phyloP scores from a whole-genome alignment of 2,113 vertebrate species.

The Atlantisia rogersi region DNA sequence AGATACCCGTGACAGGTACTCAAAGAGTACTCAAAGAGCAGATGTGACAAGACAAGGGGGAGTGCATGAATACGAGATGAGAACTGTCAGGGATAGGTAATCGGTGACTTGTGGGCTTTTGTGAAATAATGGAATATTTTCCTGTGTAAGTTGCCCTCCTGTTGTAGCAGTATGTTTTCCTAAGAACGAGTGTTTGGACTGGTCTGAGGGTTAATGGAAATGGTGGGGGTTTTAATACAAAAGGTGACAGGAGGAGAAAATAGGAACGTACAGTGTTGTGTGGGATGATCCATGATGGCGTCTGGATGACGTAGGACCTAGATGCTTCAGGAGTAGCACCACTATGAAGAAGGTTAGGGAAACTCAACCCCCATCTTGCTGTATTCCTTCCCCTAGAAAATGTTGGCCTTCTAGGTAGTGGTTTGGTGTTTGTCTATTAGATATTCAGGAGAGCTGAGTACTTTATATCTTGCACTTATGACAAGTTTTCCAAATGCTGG shows the following conservation, averaged over 20 bases:
- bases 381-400: not conserved
- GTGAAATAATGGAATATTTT: not conserved
- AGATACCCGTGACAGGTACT: not conserved
- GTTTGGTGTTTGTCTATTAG: not conserved
- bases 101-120: fast-evolving
- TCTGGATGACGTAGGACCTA: not conserved
- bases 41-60: not conserved
- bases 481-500: not conserved
- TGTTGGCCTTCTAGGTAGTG: not conserved
- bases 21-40: fast-evolving
- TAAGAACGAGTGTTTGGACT: not conserved
- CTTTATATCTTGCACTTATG: not conserved
- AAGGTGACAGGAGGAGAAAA: not conserved
- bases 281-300: not conserved
- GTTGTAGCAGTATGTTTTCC: not conserved
- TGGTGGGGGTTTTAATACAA: not conserved
- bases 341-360: not conserved
- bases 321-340: not conserved
- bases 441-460: not conserved
- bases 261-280: not conserved
- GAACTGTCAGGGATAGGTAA: not conserved
- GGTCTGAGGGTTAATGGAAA: not conserved
- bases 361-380: not conserved
- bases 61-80: fast-evolving
- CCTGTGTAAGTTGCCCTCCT: not conserved